Percentiles rank a stretch among this genome's conserved stretches.
phyloP scores from a whole-genome alignment of 2,797 vertebrate species.

The Myotis findleyi region DNA sequence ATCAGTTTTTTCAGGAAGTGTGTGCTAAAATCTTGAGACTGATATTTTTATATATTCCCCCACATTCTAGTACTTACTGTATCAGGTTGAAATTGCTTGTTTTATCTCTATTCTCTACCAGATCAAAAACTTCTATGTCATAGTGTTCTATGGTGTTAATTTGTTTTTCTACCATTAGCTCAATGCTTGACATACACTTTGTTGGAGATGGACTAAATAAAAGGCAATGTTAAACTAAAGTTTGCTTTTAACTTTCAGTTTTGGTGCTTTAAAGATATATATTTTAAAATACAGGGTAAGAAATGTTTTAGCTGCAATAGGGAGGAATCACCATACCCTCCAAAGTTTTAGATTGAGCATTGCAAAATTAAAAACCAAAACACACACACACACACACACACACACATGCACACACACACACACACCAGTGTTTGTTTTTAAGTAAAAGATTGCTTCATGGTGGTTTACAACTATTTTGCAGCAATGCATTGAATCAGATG shows the following conservation, averaged over 20 bases:
- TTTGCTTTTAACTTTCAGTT: slow-evolving; percentile 41
- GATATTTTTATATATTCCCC: background rate
- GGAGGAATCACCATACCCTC: background rate
- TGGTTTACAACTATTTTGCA: background rate
- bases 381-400: too few relatives aligned
- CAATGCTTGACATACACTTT: background rate
- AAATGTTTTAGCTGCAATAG: background rate
- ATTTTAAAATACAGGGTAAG: background rate
- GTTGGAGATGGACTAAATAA: slow-evolving; percentile 6
- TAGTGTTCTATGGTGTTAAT: background rate
- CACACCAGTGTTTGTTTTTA: background rate
- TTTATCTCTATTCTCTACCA: background rate
- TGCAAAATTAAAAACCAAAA: background rate
- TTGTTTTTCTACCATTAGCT: background rate
- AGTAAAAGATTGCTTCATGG: slow-evolving; percentile 4
- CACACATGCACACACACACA: too few relatives aligned
- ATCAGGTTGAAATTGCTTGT: background rate
- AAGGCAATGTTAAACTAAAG: background rate
- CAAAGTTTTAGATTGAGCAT: background rate
- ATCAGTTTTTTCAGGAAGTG: background rate
- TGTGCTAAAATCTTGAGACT: background rate
- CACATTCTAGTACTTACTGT: background rate
- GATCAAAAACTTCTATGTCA: background rate
- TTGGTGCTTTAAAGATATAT: background rate
- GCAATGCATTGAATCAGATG: background rate